Conservation (phyloP, 2,113 vertebrate genomes). For the Strix aluco region DNA sequence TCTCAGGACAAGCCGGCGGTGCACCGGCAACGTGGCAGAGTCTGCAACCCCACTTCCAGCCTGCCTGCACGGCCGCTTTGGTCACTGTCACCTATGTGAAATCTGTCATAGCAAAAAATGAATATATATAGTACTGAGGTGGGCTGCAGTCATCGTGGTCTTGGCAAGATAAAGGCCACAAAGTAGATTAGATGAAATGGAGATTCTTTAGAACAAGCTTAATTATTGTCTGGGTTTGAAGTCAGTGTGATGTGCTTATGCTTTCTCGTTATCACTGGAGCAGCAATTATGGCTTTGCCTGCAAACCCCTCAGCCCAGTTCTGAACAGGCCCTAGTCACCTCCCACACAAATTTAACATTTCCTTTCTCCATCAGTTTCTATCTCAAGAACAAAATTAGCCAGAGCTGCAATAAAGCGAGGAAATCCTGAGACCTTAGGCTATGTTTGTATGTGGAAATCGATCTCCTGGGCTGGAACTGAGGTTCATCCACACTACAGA, state of each 20-base stretch:
- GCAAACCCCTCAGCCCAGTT: not conserved
- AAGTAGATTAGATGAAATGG: not conserved
- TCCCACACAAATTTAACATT: not conserved
- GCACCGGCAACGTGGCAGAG: not conserved
- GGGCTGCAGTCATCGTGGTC: not conserved
- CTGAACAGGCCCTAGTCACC: not conserved
- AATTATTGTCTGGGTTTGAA: not conserved
- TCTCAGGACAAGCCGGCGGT: not conserved
- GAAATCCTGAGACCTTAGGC: conserved; percentile 19
- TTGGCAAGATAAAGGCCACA: not conserved
- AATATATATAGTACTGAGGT: not conserved
- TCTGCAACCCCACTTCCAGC: not conserved
- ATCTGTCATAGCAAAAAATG: not conserved
- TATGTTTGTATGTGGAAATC: not conserved
- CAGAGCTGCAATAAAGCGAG: not conserved
- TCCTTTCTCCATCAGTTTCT: conserved; percentile 2
- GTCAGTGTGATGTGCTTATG: not conserved
- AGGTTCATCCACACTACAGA: not conserved
- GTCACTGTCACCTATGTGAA: not conserved
- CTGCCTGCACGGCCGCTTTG: fast-evolving
- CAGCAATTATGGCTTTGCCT: not conserved
- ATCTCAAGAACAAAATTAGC: not conserved
- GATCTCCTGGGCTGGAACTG: not conserved
- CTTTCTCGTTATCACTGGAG: not conserved
- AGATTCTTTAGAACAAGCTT: not conserved